Evolutionary conservation across 2,888 invertebrate species (phyloP).

Genomic region (Cataglyphis livida): DNA sequence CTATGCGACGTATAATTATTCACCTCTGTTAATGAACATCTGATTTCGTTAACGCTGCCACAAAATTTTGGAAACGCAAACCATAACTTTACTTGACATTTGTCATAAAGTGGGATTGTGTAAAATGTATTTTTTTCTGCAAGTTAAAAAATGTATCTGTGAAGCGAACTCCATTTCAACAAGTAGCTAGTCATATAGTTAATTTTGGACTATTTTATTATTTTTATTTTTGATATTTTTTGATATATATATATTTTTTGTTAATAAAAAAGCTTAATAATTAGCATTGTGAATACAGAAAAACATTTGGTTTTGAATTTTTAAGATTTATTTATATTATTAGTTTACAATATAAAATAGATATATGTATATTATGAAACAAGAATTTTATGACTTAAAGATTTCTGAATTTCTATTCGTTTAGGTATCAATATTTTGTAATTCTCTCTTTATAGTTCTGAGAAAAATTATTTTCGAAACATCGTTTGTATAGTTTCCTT

Average conservation of each 20-base stretch:
- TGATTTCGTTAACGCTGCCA: slow-evolving; percentile 41
- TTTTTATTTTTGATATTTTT: no score
- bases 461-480: not conserved
- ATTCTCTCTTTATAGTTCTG: not conserved
- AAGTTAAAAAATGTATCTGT: not conserved
- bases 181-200: not conserved
- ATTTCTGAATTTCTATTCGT: not conserved
- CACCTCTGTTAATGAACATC: slow-evolving; percentile 49
- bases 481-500: not conserved
- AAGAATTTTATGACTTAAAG: not conserved
- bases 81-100: not conserved
- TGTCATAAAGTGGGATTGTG: not conserved
- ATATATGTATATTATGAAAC: not conserved
- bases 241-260: no score
- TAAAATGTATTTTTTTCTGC: not conserved
- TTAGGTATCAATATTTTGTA: not conserved
- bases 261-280: not conserved
- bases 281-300: not conserved
- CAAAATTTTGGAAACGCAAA: slow-evolving; percentile 23
- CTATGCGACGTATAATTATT: slow-evolving; percentile 38
- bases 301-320: not conserved
- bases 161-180: not conserved
- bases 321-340: not conserved
- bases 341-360: not conserved
- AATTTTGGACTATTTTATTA: not conserved